phyloP scores from a whole-genome alignment of 1,140 invertebrate genomes.

The Elymnias hypermnestra region DNA sequence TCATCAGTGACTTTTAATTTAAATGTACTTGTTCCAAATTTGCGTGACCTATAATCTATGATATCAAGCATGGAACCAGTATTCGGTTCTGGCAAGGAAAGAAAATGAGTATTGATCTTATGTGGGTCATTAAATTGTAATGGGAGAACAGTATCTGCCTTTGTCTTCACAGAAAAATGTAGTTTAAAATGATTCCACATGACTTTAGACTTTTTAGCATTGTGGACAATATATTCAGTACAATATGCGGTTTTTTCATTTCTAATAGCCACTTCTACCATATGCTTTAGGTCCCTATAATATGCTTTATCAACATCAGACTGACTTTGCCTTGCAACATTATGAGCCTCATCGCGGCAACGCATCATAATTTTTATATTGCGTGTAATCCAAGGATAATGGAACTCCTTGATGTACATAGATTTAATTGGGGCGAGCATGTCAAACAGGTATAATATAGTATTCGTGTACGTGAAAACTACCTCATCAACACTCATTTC shows the following conservation, averaged over 20 bases:
- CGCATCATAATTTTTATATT: constrained; percentile 11
- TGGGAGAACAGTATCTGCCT: constrained; percentile 1
- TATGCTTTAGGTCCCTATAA: constrained; percentile 5
- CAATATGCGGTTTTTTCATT: constrained; percentile 9
- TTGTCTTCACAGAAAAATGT: constrained; percentile 6
- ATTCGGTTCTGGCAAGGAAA: constrained; percentile 1
- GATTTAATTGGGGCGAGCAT: constrained; percentile 6
- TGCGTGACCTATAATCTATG: background rate
- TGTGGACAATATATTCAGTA: background rate
- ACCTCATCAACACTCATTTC: no score
- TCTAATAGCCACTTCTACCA: constrained; percentile 1
- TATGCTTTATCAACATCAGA: background rate
- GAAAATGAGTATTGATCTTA: constrained; percentile 2
- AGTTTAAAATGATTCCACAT: constrained; percentile 11
- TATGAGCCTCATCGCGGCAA: constrained; percentile 3
- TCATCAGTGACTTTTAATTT: background rate
- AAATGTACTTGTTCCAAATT: background rate
- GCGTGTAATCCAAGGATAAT: constrained; percentile 14
- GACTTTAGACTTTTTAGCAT: background rate
- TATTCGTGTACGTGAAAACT: no score
- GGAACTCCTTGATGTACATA: background rate
- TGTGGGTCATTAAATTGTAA: background rate
- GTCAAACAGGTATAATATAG: no score
- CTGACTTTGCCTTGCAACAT: background rate
- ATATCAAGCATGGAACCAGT: background rate